phyloP scores from a whole-genome alignment of 2,888 invertebrate species.

The Tenodera sinensis region DNA sequence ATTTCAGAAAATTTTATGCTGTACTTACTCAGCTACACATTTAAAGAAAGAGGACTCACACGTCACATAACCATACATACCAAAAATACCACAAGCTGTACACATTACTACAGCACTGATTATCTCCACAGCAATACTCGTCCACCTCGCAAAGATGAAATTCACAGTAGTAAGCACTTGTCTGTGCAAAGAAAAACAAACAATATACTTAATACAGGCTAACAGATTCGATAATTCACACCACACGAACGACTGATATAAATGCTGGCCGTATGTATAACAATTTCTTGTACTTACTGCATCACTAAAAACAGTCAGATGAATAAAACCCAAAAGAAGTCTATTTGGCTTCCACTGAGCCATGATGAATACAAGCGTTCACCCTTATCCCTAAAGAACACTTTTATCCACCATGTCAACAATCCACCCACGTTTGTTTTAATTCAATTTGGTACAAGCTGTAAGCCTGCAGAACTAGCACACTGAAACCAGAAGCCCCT shows the following conservation, averaged over 20 bases:
- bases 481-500: too few species aligned
- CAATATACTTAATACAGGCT: not conserved
- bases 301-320: slow-evolving; percentile 1
- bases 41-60: too few species aligned
- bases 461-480: too few species aligned
- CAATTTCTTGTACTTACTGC: not conserved
- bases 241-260: not conserved
- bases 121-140: slow-evolving; percentile 31
- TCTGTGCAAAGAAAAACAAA: slow-evolving; percentile 14
- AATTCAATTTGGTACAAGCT: too few species aligned
- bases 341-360: not conserved
- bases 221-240: not conserved
- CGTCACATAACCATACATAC: slow-evolving; percentile 10
- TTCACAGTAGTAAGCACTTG: slow-evolving; percentile 29
- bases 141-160: slow-evolving; percentile 29
- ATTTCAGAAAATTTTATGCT: too few species aligned
- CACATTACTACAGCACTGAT: slow-evolving; percentile 30
- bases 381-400: not conserved
- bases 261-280: not conserved
- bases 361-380: not conserved
- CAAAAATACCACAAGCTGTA: slow-evolving; percentile 31
- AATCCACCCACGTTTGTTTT: not conserved
- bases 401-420: not conserved
- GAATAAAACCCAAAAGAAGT: slow-evolving; percentile 3
- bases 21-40: too few species aligned